A percentile compares a stretch with the other conserved stretches of the same genome.
These are phyloP conservation scores for Sipunculus nudus DNA, from an alignment of 2,888 invertebrate species.

Conservation along the genomic window DNA sequence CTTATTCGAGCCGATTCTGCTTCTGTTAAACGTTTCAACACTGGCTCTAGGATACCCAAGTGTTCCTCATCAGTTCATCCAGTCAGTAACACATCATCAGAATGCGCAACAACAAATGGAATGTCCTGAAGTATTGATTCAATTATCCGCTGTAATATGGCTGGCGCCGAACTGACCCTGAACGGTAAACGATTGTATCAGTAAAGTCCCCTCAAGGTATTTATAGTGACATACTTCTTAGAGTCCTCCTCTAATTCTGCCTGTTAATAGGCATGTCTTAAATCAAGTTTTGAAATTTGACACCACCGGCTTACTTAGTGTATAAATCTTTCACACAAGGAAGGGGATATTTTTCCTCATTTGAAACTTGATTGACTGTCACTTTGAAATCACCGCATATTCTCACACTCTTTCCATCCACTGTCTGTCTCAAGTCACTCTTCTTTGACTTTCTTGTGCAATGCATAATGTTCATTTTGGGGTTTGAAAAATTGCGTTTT, in stretches of 20 bases:
- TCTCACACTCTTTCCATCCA: no score
- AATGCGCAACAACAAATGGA: neutral
- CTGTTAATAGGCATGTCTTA: constrained; percentile 3
- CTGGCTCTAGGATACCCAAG: neutral
- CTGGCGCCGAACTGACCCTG: constrained; percentile 9
- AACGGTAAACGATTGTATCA: constrained; percentile 4
- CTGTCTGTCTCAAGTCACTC: no score
- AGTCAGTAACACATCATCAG: constrained; percentile 4
- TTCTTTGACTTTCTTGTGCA: no score
- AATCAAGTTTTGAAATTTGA: neutral
- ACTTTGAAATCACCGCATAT: no score
- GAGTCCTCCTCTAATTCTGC: neutral
- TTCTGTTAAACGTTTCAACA: no score
- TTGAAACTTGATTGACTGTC: no score
- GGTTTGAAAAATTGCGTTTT: no score
- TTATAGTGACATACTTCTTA: neutral
- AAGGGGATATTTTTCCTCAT: no score
- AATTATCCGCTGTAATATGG: constrained; percentile 6
- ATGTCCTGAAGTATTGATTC: constrained; percentile 2
- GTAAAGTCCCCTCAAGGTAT: constrained; percentile 1
- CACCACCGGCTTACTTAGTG: constrained; percentile 1
- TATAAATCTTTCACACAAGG: no score
- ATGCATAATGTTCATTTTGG: no score
- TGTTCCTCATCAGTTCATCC: neutral
- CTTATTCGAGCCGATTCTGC: no score